A percentile compares a stretch with the other conserved stretches of the same genome.
phyloP scores from a whole-genome alignment of 2,888 invertebrate species.

The Ennomos erosarius region DNA sequence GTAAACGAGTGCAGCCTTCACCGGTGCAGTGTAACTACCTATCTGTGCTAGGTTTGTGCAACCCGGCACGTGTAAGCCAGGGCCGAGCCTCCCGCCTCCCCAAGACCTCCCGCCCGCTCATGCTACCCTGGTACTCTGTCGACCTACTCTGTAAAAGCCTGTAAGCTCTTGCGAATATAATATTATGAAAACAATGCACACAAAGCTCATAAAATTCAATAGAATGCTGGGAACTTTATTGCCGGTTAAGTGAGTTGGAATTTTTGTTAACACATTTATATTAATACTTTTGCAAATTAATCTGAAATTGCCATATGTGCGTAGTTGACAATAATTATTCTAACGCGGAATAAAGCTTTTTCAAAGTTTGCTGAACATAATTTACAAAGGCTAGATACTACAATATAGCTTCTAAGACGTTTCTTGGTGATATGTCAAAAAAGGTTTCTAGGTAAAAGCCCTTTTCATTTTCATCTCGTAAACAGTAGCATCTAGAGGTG shows the following conservation, averaged over 20 bases:
- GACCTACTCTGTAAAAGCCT: constrained; percentile 53
- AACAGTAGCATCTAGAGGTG: constrained; percentile 42
- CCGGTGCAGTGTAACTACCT: constrained; percentile 72
- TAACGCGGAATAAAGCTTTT: no score
- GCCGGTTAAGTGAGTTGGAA: constrained; percentile 21
- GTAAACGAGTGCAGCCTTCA: constrained; percentile 75
- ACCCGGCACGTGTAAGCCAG: constrained; percentile 69
- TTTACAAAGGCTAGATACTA: constrained; percentile 1
- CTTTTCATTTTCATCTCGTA: constrained; percentile 31
- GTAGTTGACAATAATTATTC: neutral
- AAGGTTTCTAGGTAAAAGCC: constrained; percentile 1
- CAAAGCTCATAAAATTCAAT: constrained; percentile 27
- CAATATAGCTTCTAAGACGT: neutral
- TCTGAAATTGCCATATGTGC: constrained; percentile 5
- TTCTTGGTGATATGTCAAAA: neutral
- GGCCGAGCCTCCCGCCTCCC: constrained; percentile 48
- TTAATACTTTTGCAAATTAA: no score
- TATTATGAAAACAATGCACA: constrained; percentile 26
- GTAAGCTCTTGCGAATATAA: constrained; percentile 42
- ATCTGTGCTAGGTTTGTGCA: constrained; percentile 47
- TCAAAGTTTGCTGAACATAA: no score
- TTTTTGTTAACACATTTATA: constrained; percentile 17
- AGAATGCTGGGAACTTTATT: constrained; percentile 21
- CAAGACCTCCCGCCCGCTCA: constrained; percentile 45
- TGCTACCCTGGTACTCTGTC: constrained; percentile 68